Base-by-base conservation (phyloP, 1,140 invertebrate genomes). In the Drosophila mauritiana region DNA sequence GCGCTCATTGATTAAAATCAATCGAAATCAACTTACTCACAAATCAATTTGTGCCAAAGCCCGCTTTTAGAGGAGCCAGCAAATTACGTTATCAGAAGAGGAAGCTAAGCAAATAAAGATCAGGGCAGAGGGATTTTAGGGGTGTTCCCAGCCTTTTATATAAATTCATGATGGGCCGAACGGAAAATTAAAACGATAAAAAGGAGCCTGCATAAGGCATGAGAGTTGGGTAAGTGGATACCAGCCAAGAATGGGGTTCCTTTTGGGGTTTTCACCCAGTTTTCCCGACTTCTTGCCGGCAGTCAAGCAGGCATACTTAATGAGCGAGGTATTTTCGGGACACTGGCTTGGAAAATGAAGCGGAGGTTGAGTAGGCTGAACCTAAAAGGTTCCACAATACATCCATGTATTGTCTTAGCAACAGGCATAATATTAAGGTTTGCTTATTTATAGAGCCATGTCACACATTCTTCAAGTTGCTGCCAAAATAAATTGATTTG, bases 21-120 rank as follows among this genome's bases (percentile, higher is more conserved):
- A 88, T 83, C 65, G 51, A 82, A 86, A 88, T 83, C 75, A 88
- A 86, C 67, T 88, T 79, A 76, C 43, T 75, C 64, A 20, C 78
- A 79, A 86, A 80, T 88, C 79, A 86, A 88, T 88, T 88, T 82
- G 64, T 17, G 62, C 62, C 20, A 31, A 25, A 51, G 57, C 37
- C 37, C 25, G 20, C 31, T 15, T 42, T 36, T 20, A 15, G 15
- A 53, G 54, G 42, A 61, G 40, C 46, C 58, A 62, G 48, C 70
- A 62, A 73, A 73, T 46, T 63, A 55, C 37, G 55, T 64, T 43
- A 55, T 73, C 76, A 43, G 43, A 56, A 55, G 37, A 56, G 72
- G 61, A 64, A 52, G 58, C 46, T 36, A 59, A 31, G 58, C 64
- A 40, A 45, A 63, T 64, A 65, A 51, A 25, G 58, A 20, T 45